Base-by-base conservation (phyloP, 2,888 invertebrate species). In the Norana najaformis region DNA sequence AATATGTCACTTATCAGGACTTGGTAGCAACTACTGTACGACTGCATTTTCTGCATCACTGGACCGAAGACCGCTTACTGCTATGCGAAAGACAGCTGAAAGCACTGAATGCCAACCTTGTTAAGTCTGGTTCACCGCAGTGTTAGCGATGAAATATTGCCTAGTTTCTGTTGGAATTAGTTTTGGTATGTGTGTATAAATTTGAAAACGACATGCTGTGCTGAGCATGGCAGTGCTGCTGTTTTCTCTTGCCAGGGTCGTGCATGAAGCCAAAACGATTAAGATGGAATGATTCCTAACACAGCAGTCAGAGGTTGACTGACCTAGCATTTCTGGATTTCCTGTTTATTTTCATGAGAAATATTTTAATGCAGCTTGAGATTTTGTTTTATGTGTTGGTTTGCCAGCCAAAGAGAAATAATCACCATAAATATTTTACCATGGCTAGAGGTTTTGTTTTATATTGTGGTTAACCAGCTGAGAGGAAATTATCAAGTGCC, bases 161-260 rank as follows among this genome's bases (percentile, higher is more conserved):
- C n/a, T n/a, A 69, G 69, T 69, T 69, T 69, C 69, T n/a, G 69
- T n/a, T 69, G 69, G 69, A 69, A 69, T 69, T 69, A n/a, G 69
- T 69, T 69, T 69, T 69, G 30, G 11, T 16, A 69, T 30, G 30
- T 1, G 69, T n/a, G 6, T 69, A n/a, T 69, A 69, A 69, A 30
- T 69, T 13, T 8, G 69, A 69, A 69, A 69, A 69, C n/a, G 13
- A n/a, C 30, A 11, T 69, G 69, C 69, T 53, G 53, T 53, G 53
- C 23, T 53, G 53, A 3, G n/a, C 69, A n/a, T 69, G n/a, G n/a
- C n/a, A n/a, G n/a, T n/a, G n/a, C n/a, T n/a, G n/a, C n/a, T n/a
- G n/a, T n/a, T n/a, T n/a, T n/a, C n/a, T n/a, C n/a, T 69, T n/a
- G n/a, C n/a, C 11, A n/a, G 69, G 69, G 69, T 69, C 69, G n/a